Evolutionary conservation across 2,797 vertebrate species (phyloP).

Genomic region (Myripristis jacobus): DNA sequence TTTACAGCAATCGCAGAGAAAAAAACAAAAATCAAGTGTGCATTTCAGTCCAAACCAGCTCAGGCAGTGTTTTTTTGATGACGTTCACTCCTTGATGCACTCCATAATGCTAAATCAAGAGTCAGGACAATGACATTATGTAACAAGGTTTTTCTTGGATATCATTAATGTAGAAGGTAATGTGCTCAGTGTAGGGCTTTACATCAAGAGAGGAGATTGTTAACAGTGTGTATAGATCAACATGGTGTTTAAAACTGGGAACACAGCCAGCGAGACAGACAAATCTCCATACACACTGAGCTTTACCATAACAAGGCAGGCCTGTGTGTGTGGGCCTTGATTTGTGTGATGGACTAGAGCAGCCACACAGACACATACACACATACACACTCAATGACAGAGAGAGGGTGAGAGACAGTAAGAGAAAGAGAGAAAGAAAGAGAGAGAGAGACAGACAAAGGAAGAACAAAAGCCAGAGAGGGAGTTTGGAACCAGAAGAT

Average conservation of each 20-base stretch:
- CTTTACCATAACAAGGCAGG: slow-evolving; percentile 63
- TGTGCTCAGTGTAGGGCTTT: slow-evolving; percentile 24
- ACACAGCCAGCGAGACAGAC: slow-evolving; percentile 14
- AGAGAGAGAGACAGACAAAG: too few relatives aligned
- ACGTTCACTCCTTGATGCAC: slow-evolving; percentile 16
- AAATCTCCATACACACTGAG: slow-evolving; percentile 27
- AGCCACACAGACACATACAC: not conserved
- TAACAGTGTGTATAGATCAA: slow-evolving; percentile 21
- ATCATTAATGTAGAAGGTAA: slow-evolving; percentile 2
- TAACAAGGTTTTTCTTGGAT: slow-evolving; percentile 20
- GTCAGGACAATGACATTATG: slow-evolving; percentile 15
- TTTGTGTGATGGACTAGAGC: not conserved
- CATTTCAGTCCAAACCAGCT: not conserved
- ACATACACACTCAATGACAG: slow-evolving; percentile 16
- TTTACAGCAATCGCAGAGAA: not conserved
- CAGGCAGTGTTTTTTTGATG: not conserved
- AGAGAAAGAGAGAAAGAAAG: slow-evolving; percentile 25
- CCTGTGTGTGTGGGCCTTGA: slow-evolving; percentile 52
- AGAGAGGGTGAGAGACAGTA: slow-evolving; percentile 24
- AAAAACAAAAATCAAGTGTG: not conserved
- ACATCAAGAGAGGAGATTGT: slow-evolving; percentile 32
- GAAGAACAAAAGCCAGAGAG: too few relatives aligned
- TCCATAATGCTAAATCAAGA: slow-evolving; percentile 1
- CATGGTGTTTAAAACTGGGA: slow-evolving; percentile 7
- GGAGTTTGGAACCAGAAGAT: slow-evolving; percentile 68